Conservation (phyloP, 2,797 vertebrate genomes). For the Tokudaia muenninki region DNA sequence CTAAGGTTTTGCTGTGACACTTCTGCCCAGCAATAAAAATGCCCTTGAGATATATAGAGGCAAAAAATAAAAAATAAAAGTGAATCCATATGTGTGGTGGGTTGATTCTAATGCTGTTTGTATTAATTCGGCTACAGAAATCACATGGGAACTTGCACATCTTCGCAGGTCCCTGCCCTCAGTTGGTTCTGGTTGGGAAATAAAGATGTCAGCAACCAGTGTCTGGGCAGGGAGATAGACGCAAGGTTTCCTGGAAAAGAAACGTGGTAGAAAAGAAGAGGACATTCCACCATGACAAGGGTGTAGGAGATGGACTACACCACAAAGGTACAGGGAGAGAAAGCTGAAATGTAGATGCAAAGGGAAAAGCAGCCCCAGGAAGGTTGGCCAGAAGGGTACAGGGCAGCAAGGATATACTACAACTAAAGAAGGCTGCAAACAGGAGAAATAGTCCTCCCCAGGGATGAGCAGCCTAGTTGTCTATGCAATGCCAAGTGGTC, state of each 20-base stretch:
- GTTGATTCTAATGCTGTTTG: background rate
- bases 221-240: background rate
- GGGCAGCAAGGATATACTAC: background rate
- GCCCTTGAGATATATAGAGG: background rate
- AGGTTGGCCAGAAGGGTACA: background rate
- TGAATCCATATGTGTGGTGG: background rate
- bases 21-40: background rate
- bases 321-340: background rate
- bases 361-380: too few species aligned
- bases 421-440: background rate
- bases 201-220: background rate
- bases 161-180: background rate
- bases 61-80: background rate
- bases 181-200: background rate
- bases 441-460: background rate
- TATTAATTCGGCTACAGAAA: background rate
- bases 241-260: background rate
- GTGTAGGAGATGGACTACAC: background rate
- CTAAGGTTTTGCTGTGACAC: background rate
- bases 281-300: background rate
- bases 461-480: background rate
- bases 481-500: background rate
- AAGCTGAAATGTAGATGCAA: background rate
- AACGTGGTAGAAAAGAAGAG: background rate
- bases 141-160: background rate